Base-by-base conservation (phyloP, 2,113 vertebrate genomes). In the Dicentrarchus labrax region DNA sequence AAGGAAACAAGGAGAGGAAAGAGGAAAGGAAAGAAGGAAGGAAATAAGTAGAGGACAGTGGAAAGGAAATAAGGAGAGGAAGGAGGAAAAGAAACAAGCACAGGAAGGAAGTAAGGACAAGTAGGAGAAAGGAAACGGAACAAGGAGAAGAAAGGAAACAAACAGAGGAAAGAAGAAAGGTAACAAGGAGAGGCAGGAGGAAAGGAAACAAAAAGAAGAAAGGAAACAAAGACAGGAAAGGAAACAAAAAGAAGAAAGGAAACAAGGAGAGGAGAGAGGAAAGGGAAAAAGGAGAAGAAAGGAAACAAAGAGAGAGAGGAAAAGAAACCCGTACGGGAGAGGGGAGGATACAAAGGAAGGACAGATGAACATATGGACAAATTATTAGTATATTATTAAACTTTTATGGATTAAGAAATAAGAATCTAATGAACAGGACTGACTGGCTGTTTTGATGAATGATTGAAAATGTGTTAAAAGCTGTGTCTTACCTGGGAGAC, bases 401-500 rank as follows among this genome's bases (percentile, higher is more conserved):
- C 39, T 45, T 45, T 30, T 45, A 24, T 45, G 53, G 30, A 3
- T 30, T 30, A 30, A 30, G 30, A 30, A 30, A 30, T 30, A 60
- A 24, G 0, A 1, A 51, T 17, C 6, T 19, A 1, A 51, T 21
- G 51, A 21, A 21, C 51, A 53, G 54, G 9, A 59, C 22, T 59
- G 22, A 7, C 24, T 22, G 53, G 8, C 0, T 56, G 53, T n/a
- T 7, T 30, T 30, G 30, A 30, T 30, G 30, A 30, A 30, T 30
- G 30, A 30, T 2, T 17, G 16, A 10, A 1, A 10, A 9, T 45
- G 47, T 50, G 13, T 50, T 30, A 2, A 30, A 30, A 30, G 30
- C 4, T 54, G 53, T 22, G 53, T n/a, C 6, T 82, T 78, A 93
- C 93, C 92, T 94, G 93, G 0, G 93, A 93, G 48, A 94, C 93